Conservation (phyloP, 1,140 invertebrate genomes). For the Drosophila nasuta region DNA sequence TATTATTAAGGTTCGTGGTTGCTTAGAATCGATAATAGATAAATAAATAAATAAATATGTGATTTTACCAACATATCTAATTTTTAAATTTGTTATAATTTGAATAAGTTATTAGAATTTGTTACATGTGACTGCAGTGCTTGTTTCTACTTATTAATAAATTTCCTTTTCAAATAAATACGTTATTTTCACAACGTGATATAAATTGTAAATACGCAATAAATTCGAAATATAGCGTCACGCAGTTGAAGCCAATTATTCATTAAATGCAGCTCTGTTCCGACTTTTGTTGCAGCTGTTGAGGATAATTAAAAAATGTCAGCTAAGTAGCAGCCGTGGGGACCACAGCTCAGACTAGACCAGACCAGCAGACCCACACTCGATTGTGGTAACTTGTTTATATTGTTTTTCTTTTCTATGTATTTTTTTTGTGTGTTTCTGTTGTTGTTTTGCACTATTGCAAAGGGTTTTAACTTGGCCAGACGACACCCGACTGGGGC, state of each 20-base stretch:
- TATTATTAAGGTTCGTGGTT: too few species aligned
- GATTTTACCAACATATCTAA: too few species aligned
- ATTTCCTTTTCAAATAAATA: neutral
- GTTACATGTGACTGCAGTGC: neutral
- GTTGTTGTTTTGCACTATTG: conserved; percentile 7
- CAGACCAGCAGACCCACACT: neutral
- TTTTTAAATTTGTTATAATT: too few species aligned
- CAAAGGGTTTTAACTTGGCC: conserved; percentile 45
- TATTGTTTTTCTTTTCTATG: conserved; percentile 2
- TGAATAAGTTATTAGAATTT: too few species aligned
- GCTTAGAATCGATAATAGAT: too few species aligned
- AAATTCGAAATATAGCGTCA: too few species aligned
- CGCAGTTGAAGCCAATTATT: too few species aligned
- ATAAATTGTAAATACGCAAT: too few species aligned
- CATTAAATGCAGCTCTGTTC: neutral
- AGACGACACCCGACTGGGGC: conserved; percentile 43
- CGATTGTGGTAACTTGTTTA: conserved; percentile 14
- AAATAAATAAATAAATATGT: too few species aligned
- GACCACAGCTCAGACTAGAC: conserved; percentile 7
- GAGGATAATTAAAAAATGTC: conserved; percentile 32
- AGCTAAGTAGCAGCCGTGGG: conserved; percentile 12
- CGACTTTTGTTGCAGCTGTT: neutral
- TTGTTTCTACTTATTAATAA: neutral
- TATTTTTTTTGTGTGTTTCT: neutral
- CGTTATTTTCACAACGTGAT: neutral